Evolutionary conservation across 2,113 vertebrate genomes (phyloP).

Genomic region (Campylorhamphus procurvoides): DNA sequence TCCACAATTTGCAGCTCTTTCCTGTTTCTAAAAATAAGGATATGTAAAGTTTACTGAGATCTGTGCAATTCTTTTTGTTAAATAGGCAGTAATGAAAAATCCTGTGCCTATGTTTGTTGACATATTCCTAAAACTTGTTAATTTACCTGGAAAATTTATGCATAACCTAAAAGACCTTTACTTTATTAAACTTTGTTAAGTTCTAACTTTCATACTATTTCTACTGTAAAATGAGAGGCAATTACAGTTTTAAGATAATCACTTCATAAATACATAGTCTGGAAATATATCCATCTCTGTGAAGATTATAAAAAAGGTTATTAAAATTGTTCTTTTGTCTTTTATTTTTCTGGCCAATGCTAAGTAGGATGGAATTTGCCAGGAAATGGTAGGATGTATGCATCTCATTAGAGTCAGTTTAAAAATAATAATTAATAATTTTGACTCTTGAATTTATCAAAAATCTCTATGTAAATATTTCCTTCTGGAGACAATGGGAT

Average conservation of each 20-base stretch:
- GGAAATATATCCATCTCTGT: neutral
- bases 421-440: neutral
- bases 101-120: neutral
- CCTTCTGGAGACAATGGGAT: neutral
- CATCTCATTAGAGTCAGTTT: neutral
- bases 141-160: neutral
- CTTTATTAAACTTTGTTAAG: neutral
- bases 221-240: accelerated
- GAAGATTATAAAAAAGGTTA: neutral
- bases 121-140: neutral
- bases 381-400: neutral
- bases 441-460: neutral
- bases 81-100: neutral
- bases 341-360: neutral
- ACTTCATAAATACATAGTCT: neutral
- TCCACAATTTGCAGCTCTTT: neutral
- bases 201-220: neutral
- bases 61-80: neutral
- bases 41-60: neutral
- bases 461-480: neutral
- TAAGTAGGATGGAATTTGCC: neutral
- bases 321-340: neutral
- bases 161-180: neutral
- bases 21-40: neutral
- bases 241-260: neutral